Base-by-base conservation (phyloP, 2,113 vertebrate genomes). In the Psittacus erithacus region DNA sequence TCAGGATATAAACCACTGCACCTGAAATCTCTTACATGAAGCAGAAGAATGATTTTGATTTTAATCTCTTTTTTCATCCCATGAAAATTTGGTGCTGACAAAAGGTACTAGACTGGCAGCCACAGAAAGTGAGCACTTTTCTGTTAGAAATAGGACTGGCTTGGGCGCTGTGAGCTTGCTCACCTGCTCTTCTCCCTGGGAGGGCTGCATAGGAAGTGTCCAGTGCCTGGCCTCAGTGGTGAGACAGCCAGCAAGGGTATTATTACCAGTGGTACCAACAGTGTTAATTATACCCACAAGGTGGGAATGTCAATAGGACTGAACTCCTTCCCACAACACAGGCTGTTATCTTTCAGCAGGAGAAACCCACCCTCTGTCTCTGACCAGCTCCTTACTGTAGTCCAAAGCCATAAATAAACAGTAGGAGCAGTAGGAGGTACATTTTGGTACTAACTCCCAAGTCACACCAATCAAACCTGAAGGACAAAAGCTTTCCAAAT, bases 31-130 rank as follows among this genome's bases (percentile, higher is more conserved):
- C 71, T 88, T 87, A 43, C 28, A 70, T 6, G 17, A 18, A 81
- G 47, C 60, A 84, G 74, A 63, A 87, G 43, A 93, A 86, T 62
- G 5, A 69, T 86, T 89, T 84, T 57, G 8, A 8, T 2, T 94
- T 93, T 90, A 95, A 93, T 88, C 80, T 90, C 59, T 90, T 70
- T 88, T 92, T 93, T 94, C 82, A 60, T 77, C 47, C 35, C 50
- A 3, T 44, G 47, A 81, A 75, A 55, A 70, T 77, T 76, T 65
- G 91, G 9, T 31, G 19, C 63, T 71, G 70, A 71, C 57, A 47
- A 88, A 90, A 85, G 39, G 18, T 65, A 76, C 27, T 52, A 82
- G 47, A 64, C 24, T 17, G 39, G 27, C n/a, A 80, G 60, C 13
- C 7, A 1, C 23, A 59, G 55, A 94, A 88, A 93, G 80, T 13